Base-by-base conservation (phyloP, 2,888 invertebrate genomes). In the Stenodema calcarata region DNA sequence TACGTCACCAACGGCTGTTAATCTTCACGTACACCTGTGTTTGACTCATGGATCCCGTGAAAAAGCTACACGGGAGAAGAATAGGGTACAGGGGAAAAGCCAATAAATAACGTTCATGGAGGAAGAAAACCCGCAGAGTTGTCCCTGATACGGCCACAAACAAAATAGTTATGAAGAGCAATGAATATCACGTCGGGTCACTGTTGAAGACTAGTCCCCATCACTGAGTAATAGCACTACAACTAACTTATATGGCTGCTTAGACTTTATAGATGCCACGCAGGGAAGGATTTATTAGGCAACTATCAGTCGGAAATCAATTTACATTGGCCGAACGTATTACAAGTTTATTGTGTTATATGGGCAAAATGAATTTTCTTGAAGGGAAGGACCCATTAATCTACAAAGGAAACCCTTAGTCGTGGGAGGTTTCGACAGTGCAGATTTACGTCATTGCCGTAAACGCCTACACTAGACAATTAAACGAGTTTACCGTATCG, bases 11-110 rank as follows among this genome's bases (percentile, higher is more conserved):
- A 16, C 16, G 18, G 73, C 16, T 73, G 73, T 73, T 73, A 73
- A 73, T 73, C 73, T 73, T 41, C 73, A 73, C 41, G 35, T 73
- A 73, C 73, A 73, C 35, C 35, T 73, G 73, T 73, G 73, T 73
- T 73, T 73, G 73, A 73, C 73, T 73, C 73, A 73, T 18, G 73
- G 73, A 23, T 7, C 47, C 62, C 62, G 62, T 23, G 62, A 62
- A 62, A 62, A 23, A 9, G 62, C 62, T 7, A 23, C 23, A 62
- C 23, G 0, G 35, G 62, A 62, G 23, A 23, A 54, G 54, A 54
- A n/a, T 7, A 18, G 18, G 54, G 54, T 16, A 54, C 23, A 27
- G 11, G 62, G 11, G 27, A 23, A 62, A 18, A 9, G 18, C 23
- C 62, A 23, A 62, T 62, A 62, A 62, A 62, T 62, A 62, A 62